Conservation (phyloP, 2,888 invertebrate species). For the Dasypolia templi region DNA sequence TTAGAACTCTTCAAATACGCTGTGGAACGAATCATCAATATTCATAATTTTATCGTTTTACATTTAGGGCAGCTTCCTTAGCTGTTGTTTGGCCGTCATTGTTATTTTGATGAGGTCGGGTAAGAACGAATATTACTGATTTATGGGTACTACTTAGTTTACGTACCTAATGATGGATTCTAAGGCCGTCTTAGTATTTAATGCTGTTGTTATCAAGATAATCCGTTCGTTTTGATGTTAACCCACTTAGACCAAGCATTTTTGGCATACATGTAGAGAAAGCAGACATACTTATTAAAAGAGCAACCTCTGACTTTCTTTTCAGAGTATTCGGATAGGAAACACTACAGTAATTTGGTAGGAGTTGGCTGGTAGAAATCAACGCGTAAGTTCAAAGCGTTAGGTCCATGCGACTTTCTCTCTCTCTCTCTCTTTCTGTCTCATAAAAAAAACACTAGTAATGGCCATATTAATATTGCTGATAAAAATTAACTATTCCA, state of each 20-base stretch:
- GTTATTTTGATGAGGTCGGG: neutral
- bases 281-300: neutral
- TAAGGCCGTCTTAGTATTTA: neutral
- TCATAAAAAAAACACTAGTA: too few species aligned
- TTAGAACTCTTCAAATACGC: conserved; percentile 46
- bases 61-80: conserved; percentile 34
- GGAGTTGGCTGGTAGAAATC: too few species aligned
- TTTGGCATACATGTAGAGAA: neutral
- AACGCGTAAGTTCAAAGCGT: too few species aligned
- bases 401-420: too few species aligned
- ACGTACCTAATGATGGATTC: neutral
- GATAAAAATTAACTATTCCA: too few species aligned
- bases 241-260: neutral
- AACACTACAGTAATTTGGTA: too few species aligned
- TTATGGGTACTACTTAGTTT: neutral
- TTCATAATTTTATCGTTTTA: conserved; percentile 38
- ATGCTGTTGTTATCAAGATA: neutral
- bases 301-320: neutral
- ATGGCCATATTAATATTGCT: neutral
- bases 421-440: too few species aligned
- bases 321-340: neutral
- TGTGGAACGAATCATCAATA: conserved; percentile 24
- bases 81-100: neutral
- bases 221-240: neutral
- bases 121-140: neutral